Evolutionary conservation across 2,797 vertebrate genomes (phyloP).

Genomic region (Lepus townsendii): DNA sequence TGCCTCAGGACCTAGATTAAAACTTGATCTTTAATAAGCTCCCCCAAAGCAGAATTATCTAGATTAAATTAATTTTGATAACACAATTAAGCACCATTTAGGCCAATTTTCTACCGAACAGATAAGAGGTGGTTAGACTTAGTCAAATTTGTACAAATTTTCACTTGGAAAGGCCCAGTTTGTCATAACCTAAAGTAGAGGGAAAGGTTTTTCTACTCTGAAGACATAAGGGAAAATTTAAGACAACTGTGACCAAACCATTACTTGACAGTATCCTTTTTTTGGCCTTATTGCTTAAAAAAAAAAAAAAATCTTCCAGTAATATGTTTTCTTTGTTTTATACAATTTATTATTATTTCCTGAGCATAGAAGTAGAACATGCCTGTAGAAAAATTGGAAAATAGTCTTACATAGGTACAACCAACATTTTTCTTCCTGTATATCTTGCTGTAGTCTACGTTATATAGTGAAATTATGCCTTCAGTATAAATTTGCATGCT

Average conservation of each 20-base stretch:
- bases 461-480: not conserved
- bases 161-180: not conserved
- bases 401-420: not conserved
- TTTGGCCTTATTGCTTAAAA: conserved; percentile 25
- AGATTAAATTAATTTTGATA: conserved; percentile 40
- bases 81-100: conserved; percentile 34
- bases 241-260: not conserved
- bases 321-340: conserved; percentile 6
- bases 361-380: not conserved
- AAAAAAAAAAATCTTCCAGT: conserved; percentile 47
- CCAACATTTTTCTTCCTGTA: not conserved
- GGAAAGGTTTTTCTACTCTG: not conserved
- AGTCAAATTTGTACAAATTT: not conserved
- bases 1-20: not conserved
- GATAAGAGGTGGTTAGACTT: not conserved
- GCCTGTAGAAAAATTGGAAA: conserved; percentile 45
- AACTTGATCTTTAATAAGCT: conserved; percentile 48
- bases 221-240: conserved; percentile 1
- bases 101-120: not conserved
- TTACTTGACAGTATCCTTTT: not conserved
- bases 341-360: not conserved
- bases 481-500: not conserved
- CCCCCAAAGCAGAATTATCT: conserved; percentile 31
- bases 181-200: not conserved
- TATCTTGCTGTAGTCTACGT: conserved; percentile 34